Percentiles rank a stretch among this genome's conserved stretches.
phyloP scores from a whole-genome alignment of 2,888 invertebrate genomes.

The Corbicula japonica region DNA sequence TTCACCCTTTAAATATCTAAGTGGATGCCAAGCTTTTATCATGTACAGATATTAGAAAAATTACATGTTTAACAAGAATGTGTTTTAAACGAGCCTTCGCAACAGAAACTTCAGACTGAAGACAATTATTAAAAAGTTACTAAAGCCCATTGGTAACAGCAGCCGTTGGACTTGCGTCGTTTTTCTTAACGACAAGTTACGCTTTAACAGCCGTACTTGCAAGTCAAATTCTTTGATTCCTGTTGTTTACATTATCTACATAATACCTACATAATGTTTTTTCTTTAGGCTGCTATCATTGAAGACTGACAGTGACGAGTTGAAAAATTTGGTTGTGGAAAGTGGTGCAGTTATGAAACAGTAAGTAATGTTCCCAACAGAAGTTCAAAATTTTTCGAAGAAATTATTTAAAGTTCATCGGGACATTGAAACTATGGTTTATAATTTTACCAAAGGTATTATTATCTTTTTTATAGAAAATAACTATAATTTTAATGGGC shows the following conservation, averaged over 20 bases:
- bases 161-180: background rate
- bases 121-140: background rate
- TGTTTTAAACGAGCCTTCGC: background rate
- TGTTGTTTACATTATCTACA: background rate
- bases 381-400: background rate
- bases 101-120: background rate
- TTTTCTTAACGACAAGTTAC: background rate
- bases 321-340: conserved; percentile 51
- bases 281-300: conserved; percentile 47
- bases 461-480: background rate
- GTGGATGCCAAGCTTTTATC: background rate
- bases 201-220: background rate
- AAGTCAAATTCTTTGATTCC: background rate
- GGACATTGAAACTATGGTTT: too few species aligned
- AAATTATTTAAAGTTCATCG: background rate
- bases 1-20: background rate
- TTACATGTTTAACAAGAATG: background rate
- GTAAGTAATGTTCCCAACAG: conserved; percentile 29
- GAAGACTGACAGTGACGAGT: conserved; percentile 58
- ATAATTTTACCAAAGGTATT: background rate
- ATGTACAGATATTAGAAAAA: background rate
- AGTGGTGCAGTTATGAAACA: conserved; percentile 57
- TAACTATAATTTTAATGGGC: background rate
- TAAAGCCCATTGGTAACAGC: background rate
- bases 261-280: background rate